Evolutionary conservation across 2,113 vertebrate genomes (phyloP).

Genomic region (Phylloscopus trochiloides): DNA sequence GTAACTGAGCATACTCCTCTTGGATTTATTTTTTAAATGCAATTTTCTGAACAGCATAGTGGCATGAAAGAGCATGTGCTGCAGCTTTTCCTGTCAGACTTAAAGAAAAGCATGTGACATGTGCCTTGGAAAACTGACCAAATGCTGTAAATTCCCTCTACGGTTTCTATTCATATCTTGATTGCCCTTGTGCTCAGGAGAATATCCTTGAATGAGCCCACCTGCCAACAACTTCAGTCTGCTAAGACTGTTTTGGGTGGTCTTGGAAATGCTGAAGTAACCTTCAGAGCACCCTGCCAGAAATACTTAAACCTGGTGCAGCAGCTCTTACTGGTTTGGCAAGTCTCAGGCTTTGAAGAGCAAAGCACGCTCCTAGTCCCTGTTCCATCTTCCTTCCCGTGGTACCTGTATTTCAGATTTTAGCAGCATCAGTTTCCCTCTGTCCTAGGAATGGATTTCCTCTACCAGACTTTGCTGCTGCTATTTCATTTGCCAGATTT

Average conservation of each 20-base stretch:
- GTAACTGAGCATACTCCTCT: neutral
- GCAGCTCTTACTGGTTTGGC: neutral
- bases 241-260: neutral
- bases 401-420: neutral
- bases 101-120: neutral
- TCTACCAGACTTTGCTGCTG: neutral
- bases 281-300: neutral
- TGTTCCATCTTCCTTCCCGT: neutral
- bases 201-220: neutral
- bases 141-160: neutral
- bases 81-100: neutral
- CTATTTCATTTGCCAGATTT: neutral
- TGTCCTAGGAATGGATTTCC: neutral
- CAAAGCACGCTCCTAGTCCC: neutral
- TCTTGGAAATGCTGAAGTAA: neutral
- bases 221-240: neutral
- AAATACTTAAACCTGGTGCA: neutral
- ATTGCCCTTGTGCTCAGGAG: neutral
- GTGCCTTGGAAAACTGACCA: neutral
- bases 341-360: neutral
- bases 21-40: neutral
- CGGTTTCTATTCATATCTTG: neutral
- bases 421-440: neutral
- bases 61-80: neutral
- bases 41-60: neutral